Conservation (phyloP, 2,797 vertebrate species). For the Sus cebifrons region DNA sequence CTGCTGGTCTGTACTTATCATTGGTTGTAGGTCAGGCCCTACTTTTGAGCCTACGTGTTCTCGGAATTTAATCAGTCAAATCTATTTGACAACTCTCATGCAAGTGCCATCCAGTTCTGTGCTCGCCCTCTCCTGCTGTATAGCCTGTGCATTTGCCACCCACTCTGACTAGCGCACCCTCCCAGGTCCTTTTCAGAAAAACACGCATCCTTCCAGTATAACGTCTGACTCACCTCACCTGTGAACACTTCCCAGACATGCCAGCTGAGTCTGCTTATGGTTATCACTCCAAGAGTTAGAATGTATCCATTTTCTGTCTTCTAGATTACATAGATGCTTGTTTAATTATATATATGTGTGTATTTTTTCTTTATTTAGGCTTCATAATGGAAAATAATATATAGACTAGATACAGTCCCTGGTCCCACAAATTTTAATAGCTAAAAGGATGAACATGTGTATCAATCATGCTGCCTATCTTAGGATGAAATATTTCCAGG, state of each 20-base stretch:
- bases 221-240: not conserved
- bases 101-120: not conserved
- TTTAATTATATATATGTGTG: not conserved
- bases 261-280: not conserved
- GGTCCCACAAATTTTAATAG: not conserved
- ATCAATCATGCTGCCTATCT: not conserved
- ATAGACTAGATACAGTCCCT: not conserved
- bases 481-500: not conserved
- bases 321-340: not conserved
- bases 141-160: not conserved
- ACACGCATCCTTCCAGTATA: not conserved
- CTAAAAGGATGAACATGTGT: not conserved
- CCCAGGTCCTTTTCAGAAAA: not conserved
- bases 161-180: not conserved
- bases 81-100: not conserved
- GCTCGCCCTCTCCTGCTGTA: not conserved
- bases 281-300: not conserved
- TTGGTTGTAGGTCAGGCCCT: not conserved
- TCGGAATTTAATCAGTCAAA: slow-evolving; percentile 11
- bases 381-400: not conserved
- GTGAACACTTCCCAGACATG: not conserved
- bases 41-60: not conserved
- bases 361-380: not conserved
- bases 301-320: not conserved
- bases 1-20: not conserved